Base-by-base conservation (phyloP, 2,888 invertebrate species). In the Helicoverpa assulta region DNA sequence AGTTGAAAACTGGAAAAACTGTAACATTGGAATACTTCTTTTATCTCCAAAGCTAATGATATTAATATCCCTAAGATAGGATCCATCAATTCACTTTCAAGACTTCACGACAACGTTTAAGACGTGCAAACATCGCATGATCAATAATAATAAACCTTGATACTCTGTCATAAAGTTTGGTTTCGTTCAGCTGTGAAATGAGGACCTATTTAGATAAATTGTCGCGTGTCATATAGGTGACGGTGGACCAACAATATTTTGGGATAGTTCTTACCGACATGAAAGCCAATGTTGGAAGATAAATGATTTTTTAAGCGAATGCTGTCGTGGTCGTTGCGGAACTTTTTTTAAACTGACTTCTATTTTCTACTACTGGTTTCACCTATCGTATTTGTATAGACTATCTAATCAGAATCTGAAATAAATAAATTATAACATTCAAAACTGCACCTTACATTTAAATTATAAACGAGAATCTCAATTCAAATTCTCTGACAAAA, bases 181-280 rank as follows among this genome's bases (percentile, higher is more conserved):
- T 65, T 60, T 26, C 12, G 29, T 21, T 18, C 21, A 10, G n/a
- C 1, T 1, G 8, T 4, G 3, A 26, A 58, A 29, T 8, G 0
- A 16, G 19, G 12, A 52, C 16, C 43, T 16, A 37, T 29, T 33
- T 61, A 53, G 55, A 69, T 67, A 67, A 64, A 53, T 50, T 4
- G 56, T 51, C n/a, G 8, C 5, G 1, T 67, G 47, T 64, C 57
- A 59, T 16, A 0, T 50, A n/a, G 18, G 43, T 64, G 69, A 62
- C 37, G 19, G 62, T 51, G 14, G 40, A 62, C 14, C 21, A 59
- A 59, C 60, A 68, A 65, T 33, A 58, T 66, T 62, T 63, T 60
- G 16, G 26, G 19, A 58, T 40, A 33, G 33, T 33, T 33, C 33
- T 33, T 8, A 8, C 33, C 10, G 33, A 33, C 33, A 33, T 33